Percentiles rank a stretch among this genome's conserved stretches.
phyloP scores from a whole-genome alignment of 2,113 vertebrate genomes.

The Corythaeola cristata region DNA sequence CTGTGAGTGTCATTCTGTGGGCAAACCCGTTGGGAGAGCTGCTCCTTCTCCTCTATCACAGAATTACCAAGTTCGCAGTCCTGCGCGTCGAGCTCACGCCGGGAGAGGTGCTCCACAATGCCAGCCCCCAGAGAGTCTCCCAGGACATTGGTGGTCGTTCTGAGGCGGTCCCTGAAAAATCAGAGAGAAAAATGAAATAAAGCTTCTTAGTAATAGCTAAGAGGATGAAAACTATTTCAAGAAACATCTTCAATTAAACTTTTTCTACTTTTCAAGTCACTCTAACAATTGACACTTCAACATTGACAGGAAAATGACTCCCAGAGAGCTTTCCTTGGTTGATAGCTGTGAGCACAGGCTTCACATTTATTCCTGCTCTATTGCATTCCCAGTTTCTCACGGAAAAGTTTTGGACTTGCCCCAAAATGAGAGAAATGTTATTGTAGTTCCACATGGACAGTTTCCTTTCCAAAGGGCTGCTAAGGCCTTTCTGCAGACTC shows the following conservation, averaged over 20 bases:
- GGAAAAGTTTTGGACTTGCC: not conserved
- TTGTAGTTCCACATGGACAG: not conserved
- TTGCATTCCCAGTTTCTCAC: not conserved
- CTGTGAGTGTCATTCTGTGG: slow-evolving; percentile 78
- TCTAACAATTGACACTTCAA: not conserved
- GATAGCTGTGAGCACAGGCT: not conserved
- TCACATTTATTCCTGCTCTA: not conserved
- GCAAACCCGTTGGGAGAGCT: slow-evolving; percentile 85
- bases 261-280: not conserved
- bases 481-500: not conserved
- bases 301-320: not conserved
- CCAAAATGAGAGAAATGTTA: not conserved
- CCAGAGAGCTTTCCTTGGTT: not conserved
- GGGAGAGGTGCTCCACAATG: slow-evolving; percentile 92
- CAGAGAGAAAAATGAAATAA: not conserved
- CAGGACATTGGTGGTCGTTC: slow-evolving; percentile 93
- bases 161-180: slow-evolving; percentile 86
- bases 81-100: slow-evolving; percentile 83
- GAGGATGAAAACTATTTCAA: not conserved
- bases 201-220: not conserved
- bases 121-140: slow-evolving; percentile 94
- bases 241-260: not conserved
- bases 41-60: slow-evolving; percentile 82
- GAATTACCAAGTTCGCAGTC: slow-evolving; percentile 85
- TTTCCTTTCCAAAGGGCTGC: not conserved